phyloP scores from a whole-genome alignment of 1,140 invertebrate species.

The Colletes gigas region DNA sequence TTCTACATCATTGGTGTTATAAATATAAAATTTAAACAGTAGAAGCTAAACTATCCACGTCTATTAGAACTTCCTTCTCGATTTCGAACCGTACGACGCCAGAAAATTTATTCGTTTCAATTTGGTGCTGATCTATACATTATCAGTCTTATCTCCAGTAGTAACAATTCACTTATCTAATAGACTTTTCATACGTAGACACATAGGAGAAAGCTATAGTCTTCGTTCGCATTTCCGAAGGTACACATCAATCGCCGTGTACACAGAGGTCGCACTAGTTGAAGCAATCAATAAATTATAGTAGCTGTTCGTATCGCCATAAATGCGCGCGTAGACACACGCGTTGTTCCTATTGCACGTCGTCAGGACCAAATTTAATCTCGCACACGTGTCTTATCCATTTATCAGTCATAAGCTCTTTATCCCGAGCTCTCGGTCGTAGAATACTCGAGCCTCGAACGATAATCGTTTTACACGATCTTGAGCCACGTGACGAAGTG shows the following conservation, averaged over 20 bases:
- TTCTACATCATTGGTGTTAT: no score
- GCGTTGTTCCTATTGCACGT: neutral
- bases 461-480: conserved; percentile 46
- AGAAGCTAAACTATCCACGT: no score
- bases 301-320: neutral
- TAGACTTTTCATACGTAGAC: no score
- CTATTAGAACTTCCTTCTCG: no score
- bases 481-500: conserved; percentile 21
- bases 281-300: neutral
- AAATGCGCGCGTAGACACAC: neutral
- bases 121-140: no score
- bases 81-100: no score
- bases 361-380: conserved; percentile 21
- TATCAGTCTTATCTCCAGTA: no score
- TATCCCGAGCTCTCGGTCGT: neutral
- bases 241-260: conserved; percentile 8
- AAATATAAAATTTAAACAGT: no score
- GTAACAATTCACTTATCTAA: no score
- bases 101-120: no score
- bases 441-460: conserved; percentile 2
- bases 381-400: conserved; percentile 30
- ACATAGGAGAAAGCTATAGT: neutral
- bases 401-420: conserved; percentile 36
- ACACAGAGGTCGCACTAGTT: neutral
- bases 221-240: neutral